Evolutionary conservation across 2,113 vertebrate species (phyloP), one percentile per base, ranked within the genome.

Genomic region (Neolamprologus falcicula): DNA sequence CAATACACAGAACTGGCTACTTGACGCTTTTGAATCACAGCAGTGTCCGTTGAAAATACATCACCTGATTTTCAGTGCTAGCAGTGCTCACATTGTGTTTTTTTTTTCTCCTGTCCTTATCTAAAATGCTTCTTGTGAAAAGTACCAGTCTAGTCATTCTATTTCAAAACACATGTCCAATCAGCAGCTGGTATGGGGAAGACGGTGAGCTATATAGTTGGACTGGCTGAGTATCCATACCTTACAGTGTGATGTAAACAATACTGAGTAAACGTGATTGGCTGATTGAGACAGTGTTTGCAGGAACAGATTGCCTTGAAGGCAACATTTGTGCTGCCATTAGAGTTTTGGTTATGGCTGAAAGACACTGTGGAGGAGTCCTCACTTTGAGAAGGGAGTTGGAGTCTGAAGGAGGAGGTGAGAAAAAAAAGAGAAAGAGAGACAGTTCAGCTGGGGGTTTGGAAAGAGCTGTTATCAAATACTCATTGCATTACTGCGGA

Each of bases 331-430:
- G 96, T 95, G 94, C 94, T 95, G 93, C 94, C 86, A 88, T 94
- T 90, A 88, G 92, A 95, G 95, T 96, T 97, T 97, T 97, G 96
- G 96, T 97, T 96, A 94, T 96, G 96, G 95, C 96, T 96, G 95
- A 95, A 90, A 91, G 92, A 94, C 84, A 85, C 88, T 85, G 87
- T 59, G 86, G 78, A 87, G 89, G 86, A 89, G 80, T 90, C 90
- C 80, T 97, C 95, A 97, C 85, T 96, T 96, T 50, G 92, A 92
- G 47, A 88, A 33, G 6, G 96, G 92, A 8, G 90, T 26, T 7
- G 94, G 93, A 82, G 94, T 92, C 96, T 97, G 90, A 59, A 76
- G 42, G 28, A 37, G 54, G 55, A 84, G 42, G 84, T 2, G 33
- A 68, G 19, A 37, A 37, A 13, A 37, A 31, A 84, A 7, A 83